Conservation (phyloP, 2,113 vertebrate genomes). For the Malurus elegans region DNA sequence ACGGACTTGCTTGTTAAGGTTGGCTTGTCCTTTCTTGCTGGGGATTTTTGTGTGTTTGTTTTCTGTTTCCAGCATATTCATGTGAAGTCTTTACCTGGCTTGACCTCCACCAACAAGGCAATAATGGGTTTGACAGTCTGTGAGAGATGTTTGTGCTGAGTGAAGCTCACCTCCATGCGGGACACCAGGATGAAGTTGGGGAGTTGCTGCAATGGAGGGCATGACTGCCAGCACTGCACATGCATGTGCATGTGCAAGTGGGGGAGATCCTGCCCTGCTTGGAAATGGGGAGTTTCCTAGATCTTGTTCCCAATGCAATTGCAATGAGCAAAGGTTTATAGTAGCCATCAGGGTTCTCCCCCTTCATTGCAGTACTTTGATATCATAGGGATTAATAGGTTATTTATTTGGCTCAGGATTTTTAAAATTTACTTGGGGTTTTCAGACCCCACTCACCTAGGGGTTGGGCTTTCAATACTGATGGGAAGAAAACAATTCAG, state of each 20-base stretch:
- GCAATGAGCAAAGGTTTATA: not conserved
- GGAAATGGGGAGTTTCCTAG: not conserved
- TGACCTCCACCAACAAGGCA: constrained; percentile 21
- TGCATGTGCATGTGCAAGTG: accelerated
- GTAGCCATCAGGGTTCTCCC: not conserved
- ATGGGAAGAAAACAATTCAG: not conserved
- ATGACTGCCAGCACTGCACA: not conserved
- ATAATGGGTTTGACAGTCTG: not conserved
- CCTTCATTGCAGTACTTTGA: not conserved
- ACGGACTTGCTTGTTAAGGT: constrained; percentile 13
- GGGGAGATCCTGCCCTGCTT: not conserved
- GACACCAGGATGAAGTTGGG: not conserved
- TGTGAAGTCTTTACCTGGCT: constrained; percentile 30
- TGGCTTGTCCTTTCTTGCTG: constrained; percentile 60
- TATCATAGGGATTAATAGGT: not conserved
- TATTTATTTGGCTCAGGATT: not conserved
- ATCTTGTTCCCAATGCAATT: not conserved
- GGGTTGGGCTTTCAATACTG: not conserved
- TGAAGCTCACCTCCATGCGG: not conserved
- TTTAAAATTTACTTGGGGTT: not conserved
- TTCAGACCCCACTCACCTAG: not conserved
- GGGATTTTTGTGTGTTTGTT: constrained; percentile 27
- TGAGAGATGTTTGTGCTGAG: not conserved
- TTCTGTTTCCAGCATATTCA: constrained; percentile 14
- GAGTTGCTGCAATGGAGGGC: not conserved